A percentile compares a stretch with the other conserved stretches of the same genome.
Evolutionary conservation across 1,140 invertebrate genomes (phyloP).

Genomic region (Atta cephalotes): DNA sequence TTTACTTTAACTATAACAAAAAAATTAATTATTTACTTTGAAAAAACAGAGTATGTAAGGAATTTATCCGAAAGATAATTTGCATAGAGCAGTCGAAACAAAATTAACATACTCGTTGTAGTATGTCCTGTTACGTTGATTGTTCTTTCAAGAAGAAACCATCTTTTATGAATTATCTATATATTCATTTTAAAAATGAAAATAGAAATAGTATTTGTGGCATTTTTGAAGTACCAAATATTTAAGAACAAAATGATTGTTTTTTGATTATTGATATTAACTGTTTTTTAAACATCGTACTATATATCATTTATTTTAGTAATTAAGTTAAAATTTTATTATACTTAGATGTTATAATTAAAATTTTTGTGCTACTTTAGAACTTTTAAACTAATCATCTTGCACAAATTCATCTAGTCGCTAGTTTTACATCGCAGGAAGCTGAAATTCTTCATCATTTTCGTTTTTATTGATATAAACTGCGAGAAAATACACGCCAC

Average conservation of each 20-base stretch:
- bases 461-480: slow-evolving; percentile 28
- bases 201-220: background rate
- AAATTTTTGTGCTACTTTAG: background rate
- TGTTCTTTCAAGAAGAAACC: background rate
- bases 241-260: background rate
- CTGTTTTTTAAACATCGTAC: background rate
- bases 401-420: background rate
- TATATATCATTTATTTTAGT: background rate
- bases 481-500: background rate
- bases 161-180: background rate
- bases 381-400: background rate
- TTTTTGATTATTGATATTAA: background rate
- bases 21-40: slow-evolving; percentile 36
- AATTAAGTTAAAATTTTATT: slow-evolving; percentile 20
- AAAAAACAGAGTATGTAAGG: background rate
- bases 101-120: slow-evolving; percentile 4
- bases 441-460: background rate
- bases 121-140: background rate
- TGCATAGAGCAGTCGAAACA: background rate
- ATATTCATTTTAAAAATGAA: background rate
- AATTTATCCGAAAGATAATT: slow-evolving; percentile 27
- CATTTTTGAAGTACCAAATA: background rate
- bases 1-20: slow-evolving; percentile 10
- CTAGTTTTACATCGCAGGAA: background rate
- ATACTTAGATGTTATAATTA: background rate